phyloP scores from a whole-genome alignment of 2,797 vertebrate genomes.

The Artibeus jamaicensis region DNA sequence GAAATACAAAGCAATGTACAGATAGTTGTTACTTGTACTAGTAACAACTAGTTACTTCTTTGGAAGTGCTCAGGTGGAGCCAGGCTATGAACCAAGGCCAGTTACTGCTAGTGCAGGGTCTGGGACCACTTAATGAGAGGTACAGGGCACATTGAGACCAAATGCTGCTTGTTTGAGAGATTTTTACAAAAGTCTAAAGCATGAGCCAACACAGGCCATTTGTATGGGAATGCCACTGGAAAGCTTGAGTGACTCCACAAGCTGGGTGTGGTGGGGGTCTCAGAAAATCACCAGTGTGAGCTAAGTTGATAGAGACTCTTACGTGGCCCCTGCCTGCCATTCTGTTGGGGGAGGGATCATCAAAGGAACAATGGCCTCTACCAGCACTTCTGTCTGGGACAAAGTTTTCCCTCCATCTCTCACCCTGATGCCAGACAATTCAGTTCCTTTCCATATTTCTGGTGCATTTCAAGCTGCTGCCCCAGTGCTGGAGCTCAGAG shows the following conservation, averaged over 20 bases:
- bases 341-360: not conserved
- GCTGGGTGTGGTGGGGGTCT: not conserved
- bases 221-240: not conserved
- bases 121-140: too few species aligned
- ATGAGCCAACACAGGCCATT: not conserved
- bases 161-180: not conserved
- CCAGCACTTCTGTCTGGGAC: not conserved
- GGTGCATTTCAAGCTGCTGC: not conserved
- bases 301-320: not conserved
- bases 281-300: not conserved
- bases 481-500: not conserved
- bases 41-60: too few species aligned
- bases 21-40: not conserved
- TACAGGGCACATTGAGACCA: not conserved
- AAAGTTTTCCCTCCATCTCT: not conserved
- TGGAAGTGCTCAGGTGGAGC: not conserved
- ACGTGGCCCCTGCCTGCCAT: not conserved
- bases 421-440: not conserved
- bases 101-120: not conserved
- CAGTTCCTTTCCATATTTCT: not conserved
- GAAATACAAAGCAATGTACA: not conserved
- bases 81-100: not conserved
- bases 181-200: not conserved
- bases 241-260: not conserved
- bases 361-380: not conserved